Base-by-base conservation (phyloP, 2,797 vertebrate species). In the Pangasius macronema region DNA sequence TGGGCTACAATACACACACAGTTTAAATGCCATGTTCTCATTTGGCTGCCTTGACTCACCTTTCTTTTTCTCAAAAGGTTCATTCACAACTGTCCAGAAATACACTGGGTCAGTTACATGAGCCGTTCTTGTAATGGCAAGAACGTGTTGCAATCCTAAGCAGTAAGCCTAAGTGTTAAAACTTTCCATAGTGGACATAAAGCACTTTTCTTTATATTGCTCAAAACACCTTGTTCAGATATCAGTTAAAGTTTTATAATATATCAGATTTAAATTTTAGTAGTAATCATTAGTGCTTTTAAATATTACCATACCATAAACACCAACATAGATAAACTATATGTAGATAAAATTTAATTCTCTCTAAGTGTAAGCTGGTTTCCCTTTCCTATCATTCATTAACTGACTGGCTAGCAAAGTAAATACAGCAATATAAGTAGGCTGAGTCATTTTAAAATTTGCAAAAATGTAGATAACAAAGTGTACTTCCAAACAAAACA, bases 61-160 rank as follows among this genome's bases (percentile, higher is more conserved):
- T 68, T 83, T 51, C 42, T 63, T 59, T 59, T 49, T 49, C 79
- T 57, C 70, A 61, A 87, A 55, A 59, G 67, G 70, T 72, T 81
- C 36, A 42, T 85, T 77, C 42, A 49, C 49, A 77, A 51, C 39
- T 67, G 42, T 51, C 22, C 65, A 11, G 0, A 84, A 84, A 72
- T 72, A 84, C 67, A 57, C 51, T 57, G 27, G 33, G 3, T 11
- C 51, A 72, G 82, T 84, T 68, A 55, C 13, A 84, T 70, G 63
- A 83, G n/a, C 63, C 36, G 20, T 70, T 33, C 16, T 70, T 70
- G 9, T 33, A 83, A 36, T 72, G 63, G 46, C 13, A 55, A 70
- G 49, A 53, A 36, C 30, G 16, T 22, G 20, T 14, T 20, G 39
- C 8, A 57, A 57, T 14, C 22, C 59, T 27, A 82, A 46, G 22